Evolutionary conservation across 2,797 vertebrate species (phyloP), one percentile per base, ranked within the genome.

Genomic region (Acanthurus tractus): DNA sequence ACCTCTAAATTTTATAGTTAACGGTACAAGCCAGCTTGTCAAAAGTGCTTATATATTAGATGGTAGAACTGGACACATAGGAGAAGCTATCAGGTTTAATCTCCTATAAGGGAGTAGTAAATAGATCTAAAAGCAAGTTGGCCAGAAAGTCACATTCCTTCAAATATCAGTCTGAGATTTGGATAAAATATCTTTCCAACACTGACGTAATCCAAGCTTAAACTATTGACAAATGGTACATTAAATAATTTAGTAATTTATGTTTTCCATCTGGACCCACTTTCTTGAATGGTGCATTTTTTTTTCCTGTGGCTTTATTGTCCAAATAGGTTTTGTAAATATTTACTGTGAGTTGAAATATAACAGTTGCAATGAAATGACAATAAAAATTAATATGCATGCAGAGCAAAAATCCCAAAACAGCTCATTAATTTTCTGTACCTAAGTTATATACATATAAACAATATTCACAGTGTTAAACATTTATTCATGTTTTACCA

Each of bases 41-140:
- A 70, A 18, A 71, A 78, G 56, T 59, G 63, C 38, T 84, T 69
- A 63, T 34, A 46, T 69, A 69, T 25, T 34, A 57, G 46, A 55
- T 42, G 55, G 64, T 56, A 10, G 46, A 38, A 69, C 59, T 42
- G 63, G 62, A 57, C 67, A 64, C 67, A 65, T 59, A 71, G 65
- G 54, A 71, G 55, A 66, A 18, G 18, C 49, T 52, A 53, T 81
- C 55, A 23, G 25, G 38, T 78, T 85, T 71, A 62, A 65, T 74
- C 52, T 76, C 17, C 34, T 38, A 17, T 55, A 62, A n/a, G 18
- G 54, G 40, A 8, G 34, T 58, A 48, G 36, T 69, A 77, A 67
- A 74, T 36, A 17, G n/a, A 81, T 68, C 40, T 56, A 59, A 48
- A 29, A 38, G 17, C 13, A 17, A 38, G 25, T 46, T 54, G 68